Evolutionary conservation across 2,797 vertebrate species (phyloP), one percentile per base, ranked within the genome.

Genomic region (Trachops cirrhosus): DNA sequence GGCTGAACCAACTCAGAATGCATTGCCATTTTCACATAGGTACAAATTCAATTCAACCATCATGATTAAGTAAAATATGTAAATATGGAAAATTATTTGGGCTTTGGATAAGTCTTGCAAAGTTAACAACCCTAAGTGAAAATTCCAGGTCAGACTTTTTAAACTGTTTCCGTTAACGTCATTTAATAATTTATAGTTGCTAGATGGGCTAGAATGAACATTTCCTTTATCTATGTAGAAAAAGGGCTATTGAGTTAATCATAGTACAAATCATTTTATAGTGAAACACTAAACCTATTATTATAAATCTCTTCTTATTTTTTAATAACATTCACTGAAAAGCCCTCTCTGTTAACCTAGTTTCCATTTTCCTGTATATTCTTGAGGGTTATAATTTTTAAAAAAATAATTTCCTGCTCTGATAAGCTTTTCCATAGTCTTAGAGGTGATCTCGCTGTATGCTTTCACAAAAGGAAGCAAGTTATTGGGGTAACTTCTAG

Each of bases 11-110:
- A 98, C 99, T 19, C 99, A 99, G 98, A 99, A 99, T 59, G 99
- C 99, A 84, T 99, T 99, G 98, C 98, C 99, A 97, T 99, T 99
- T 98, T 98, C 99, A 97, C 99, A 99, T 99, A 99, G 99, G 99
- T 99, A 99, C 98, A 98, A 94, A 98, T 98, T 98, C 97, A 99
- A 98, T 98, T 97, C 97, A 87, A 97, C 97, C 96, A 97, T 98
- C 97, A 97, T 98, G 97, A 98, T 98, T 98, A 98, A 98, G 93
- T 98, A 96, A 98, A 96, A 79, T 87, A 12, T 89, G 2, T 97
- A 97, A 97, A 77, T 83, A 29, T 85, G 95, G 92, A 97, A 96
- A 92, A 73, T 96, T 86, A 39, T 79, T 92, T 97, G 75, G 73
- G 44, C 46, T 46, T 93, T 29, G 70, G 26, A 59, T 97, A 82